Evolutionary conservation across 2,888 invertebrate species (phyloP).

Genomic region (Brachyptera putata): DNA sequence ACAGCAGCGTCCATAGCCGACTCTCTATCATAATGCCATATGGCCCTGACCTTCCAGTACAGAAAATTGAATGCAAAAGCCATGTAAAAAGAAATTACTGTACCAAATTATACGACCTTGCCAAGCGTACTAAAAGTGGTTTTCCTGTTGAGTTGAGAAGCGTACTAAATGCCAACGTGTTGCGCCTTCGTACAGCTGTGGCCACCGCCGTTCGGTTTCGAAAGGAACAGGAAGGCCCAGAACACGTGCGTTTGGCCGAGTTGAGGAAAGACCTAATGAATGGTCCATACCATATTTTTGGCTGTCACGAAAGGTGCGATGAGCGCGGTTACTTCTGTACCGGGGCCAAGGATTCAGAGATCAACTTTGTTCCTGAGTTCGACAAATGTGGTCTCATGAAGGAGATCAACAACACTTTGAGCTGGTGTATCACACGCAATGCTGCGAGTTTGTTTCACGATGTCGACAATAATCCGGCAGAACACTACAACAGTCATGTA

Average conservation of each 20-base stretch:
- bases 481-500: no score
- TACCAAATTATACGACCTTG: not conserved
- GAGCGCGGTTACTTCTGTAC: slow-evolving; percentile 18
- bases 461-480: not conserved
- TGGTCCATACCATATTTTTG: slow-evolving; percentile 14
- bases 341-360: slow-evolving; percentile 14
- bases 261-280: slow-evolving; percentile 4
- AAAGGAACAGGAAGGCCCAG: not conserved
- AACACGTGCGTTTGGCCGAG: not conserved
- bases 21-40: no score
- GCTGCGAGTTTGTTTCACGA: slow-evolving; percentile 3
- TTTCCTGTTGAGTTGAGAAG: not conserved
- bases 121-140: not conserved
- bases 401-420: not conserved
- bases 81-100: slow-evolving; percentile 10
- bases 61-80: no score
- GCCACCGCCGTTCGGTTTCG: not conserved
- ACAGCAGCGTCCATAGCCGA: no score
- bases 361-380: not conserved
- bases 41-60: no score
- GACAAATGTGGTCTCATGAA: not conserved
- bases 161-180: not conserved
- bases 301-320: not conserved
- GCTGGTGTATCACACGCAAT: not conserved
- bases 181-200: slow-evolving; percentile 9